Evolutionary conservation across 2,888 invertebrate genomes (phyloP).

Genomic region (Volucella inanis): DNA sequence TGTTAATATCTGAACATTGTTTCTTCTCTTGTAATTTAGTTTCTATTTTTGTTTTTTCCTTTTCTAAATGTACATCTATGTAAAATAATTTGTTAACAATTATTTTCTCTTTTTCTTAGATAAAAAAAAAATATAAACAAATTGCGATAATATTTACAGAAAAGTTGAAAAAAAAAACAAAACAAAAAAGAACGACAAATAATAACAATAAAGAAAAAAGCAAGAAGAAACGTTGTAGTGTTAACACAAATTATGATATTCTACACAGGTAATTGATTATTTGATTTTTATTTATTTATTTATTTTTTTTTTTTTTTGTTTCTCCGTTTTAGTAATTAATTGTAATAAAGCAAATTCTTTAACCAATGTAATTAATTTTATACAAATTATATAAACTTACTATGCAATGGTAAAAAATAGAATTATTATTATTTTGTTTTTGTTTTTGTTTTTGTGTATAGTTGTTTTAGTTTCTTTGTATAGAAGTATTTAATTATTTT

Average conservation of each 20-base stretch:
- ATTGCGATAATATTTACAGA: conserved; percentile 60
- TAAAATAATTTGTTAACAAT: conserved; percentile 4
- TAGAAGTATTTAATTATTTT: conserved; percentile 56
- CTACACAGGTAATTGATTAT: conserved; percentile 33
- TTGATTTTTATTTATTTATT: no score
- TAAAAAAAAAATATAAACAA: conserved; percentile 19
- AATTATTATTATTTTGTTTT: conserved; percentile 31
- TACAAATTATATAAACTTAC: conserved; percentile 57
- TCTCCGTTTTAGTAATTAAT: conserved; percentile 51
- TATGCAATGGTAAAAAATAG: conserved; percentile 56
- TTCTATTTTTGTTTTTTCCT: no score
- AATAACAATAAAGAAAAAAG: not conserved
- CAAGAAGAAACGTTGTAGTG: not conserved
- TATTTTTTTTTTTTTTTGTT: conserved; percentile 25
- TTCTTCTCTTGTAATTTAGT: not conserved
- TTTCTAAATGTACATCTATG: conserved; percentile 18
- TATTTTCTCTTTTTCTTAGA: not conserved
- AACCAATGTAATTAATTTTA: conserved; percentile 53
- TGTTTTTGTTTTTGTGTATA: conserved; percentile 16
- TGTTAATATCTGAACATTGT: conserved; percentile 35
- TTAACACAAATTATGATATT: conserved; percentile 36
- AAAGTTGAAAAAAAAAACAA: conserved; percentile 28
- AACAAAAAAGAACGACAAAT: conserved; percentile 10
- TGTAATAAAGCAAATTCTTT: conserved; percentile 68
- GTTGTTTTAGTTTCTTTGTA: conserved; percentile 12